Evolutionary conservation across 2,113 vertebrate genomes (phyloP).

Genomic region (Antigone vipio): DNA sequence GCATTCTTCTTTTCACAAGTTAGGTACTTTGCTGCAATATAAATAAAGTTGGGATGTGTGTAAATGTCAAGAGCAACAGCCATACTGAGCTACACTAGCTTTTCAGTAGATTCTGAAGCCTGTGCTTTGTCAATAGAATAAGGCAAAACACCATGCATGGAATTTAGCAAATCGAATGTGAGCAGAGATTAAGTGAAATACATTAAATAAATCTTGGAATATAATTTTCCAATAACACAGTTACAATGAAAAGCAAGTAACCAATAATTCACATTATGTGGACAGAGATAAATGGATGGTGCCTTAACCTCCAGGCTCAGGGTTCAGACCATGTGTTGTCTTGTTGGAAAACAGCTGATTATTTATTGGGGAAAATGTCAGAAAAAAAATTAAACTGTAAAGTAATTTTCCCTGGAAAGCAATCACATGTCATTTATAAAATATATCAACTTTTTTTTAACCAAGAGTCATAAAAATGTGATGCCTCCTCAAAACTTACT

Average conservation of each 20-base stretch:
- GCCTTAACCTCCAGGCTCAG: constrained; percentile 67
- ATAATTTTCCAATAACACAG: constrained; percentile 64
- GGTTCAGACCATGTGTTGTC: constrained; percentile 50
- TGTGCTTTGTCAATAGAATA: neutral
- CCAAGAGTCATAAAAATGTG: neutral
- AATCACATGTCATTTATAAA: constrained; percentile 39
- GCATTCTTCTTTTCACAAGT: constrained; percentile 65
- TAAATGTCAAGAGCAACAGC: constrained; percentile 64
- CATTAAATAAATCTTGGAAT: constrained; percentile 39
- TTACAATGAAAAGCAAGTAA: constrained; percentile 67
- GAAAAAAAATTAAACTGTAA: constrained; percentile 68
- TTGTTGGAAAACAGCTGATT: constrained; percentile 66
- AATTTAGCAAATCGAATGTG: constrained; percentile 50
- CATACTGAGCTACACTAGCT: constrained; percentile 48
- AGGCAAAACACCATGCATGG: neutral
- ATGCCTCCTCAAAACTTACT: neutral
- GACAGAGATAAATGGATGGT: constrained; percentile 71
- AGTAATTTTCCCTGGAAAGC: constrained; percentile 67
- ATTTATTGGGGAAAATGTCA: constrained; percentile 71
- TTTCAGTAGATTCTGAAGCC: constrained; percentile 37
- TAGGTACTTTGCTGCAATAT: constrained; percentile 41
- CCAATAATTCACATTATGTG: constrained; percentile 62
- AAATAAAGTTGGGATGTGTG: constrained; percentile 67
- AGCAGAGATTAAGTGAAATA: constrained; percentile 62
- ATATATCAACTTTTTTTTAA: constrained; percentile 2